Percentiles rank a stretch among this genome's conserved stretches.
These are phyloP conservation scores for Pagetopsis macropterus DNA, from an alignment of 2,797 vertebrate genomes.

Conservation along the genomic window DNA sequence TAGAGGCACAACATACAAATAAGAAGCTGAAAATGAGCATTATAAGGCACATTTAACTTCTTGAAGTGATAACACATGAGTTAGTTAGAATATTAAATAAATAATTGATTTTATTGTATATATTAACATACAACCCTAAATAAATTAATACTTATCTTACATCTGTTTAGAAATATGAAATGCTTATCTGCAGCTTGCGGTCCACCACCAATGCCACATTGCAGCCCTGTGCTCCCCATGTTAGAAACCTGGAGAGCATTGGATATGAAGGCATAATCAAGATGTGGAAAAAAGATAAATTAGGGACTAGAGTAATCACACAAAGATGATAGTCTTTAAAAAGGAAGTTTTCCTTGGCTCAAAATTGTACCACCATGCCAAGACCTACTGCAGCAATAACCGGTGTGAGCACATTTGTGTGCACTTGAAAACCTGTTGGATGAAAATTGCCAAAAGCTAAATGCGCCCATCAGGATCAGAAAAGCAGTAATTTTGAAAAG, in stretches of 20 bases:
- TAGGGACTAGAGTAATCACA: slow-evolving; percentile 28
- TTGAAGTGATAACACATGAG: not conserved
- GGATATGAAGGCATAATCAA: slow-evolving; percentile 37
- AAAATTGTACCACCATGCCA: slow-evolving; percentile 1
- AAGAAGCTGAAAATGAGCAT: no score
- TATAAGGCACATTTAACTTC: no score
- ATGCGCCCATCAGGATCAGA: slow-evolving; percentile 9
- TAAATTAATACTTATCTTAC: not conserved
- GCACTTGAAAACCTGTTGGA: slow-evolving; percentile 22
- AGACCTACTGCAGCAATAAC: slow-evolving; percentile 27
- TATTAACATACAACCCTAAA: not conserved
- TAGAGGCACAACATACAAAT: no score
- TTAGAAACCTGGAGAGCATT: slow-evolving; percentile 18
- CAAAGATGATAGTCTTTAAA: slow-evolving; percentile 35
- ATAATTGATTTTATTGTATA: not conserved
- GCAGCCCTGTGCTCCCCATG: slow-evolving; percentile 8
- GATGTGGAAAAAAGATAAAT: slow-evolving; percentile 33
- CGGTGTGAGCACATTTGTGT: slow-evolving; percentile 27
- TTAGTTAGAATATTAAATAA: not conserved
- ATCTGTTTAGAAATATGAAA: slow-evolving; percentile 3
- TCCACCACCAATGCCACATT: slow-evolving; percentile 9
- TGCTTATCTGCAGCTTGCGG: not conserved
- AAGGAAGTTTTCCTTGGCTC: slow-evolving; percentile 50
- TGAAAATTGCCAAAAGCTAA: slow-evolving; percentile 33
- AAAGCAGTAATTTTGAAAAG: not conserved